Base-by-base conservation (phyloP, 2,888 invertebrate genomes). In the Ormyrus thymus region DNA sequence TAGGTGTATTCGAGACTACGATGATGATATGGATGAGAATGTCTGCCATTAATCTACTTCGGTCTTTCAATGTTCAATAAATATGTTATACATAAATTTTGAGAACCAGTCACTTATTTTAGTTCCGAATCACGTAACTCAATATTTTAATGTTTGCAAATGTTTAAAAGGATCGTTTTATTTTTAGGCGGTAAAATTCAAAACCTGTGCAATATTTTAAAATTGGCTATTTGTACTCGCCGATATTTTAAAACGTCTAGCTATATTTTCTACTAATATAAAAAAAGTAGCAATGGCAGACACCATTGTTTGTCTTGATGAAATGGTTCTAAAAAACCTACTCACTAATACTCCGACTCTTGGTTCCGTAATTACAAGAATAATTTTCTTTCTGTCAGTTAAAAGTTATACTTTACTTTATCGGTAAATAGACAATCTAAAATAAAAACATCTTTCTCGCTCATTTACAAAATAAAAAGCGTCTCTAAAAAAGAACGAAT, bases 331-430 rank as follows among this genome's bases (percentile, higher is more conserved):
- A 81, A 81, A 79, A 73, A 81, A 80, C 77, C 80, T 82, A 83
- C 80, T 70, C 59, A 58, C 79, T 82, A 82, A 82, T 83, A 80
- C 75, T 80, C 75, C 80, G 81, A 81, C 81, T 74, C 78, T 83
- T 82, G 82, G 82, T 84, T 81, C 84, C 81, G 45, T 84, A 82
- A 83, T 84, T 86, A 86, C 83, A 86, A 86, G 86, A 86, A 86
- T 86, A 86, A 83, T 85, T 85, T 85, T 78, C 69, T 84, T 79
- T 72, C 72, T 56, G 75, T 81, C 56, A 13, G 68, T 80, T 77
- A 74, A 78, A 73, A 78, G 73, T 73, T 76, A 81, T 64, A 59
- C 53, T 64, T 73, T 70, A 69, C 55, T 76, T 69, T 65, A 29
- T 74, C 55, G 46, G 5, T 69, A 13, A 55, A 62, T 68, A 76